Evolutionary conservation across 1,140 invertebrate genomes (phyloP), one percentile per base, ranked within the genome.

Genomic region (Globodera rostochiensis): DNA sequence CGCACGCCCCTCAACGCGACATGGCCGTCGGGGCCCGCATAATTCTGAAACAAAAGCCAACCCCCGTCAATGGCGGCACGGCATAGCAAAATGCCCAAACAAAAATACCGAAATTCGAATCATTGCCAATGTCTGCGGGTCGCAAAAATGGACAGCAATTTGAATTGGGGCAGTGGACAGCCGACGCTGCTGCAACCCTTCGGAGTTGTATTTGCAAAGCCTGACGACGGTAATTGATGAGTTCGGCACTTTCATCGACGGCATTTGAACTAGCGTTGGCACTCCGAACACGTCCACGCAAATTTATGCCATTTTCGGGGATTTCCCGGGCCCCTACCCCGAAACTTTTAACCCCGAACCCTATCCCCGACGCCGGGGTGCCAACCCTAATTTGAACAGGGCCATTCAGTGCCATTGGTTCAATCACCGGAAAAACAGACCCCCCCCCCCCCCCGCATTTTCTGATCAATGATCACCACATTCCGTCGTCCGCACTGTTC

Each of bases 51-150:
- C 36, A 74, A 70, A 7, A 73, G 47, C 9, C 19, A 4, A 25
- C 46, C 9, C 46, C 11, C n/a, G 3, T 49, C 6, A 46, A 46
- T 76, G 74, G 80, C 11, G 7, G 36, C 19, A 78, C 9, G 7
- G 2, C 1, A 82, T 1, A 21, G 1, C 25, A 73, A 49, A 82
- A 60, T 50, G 82, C 86, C 79, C 75, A 80, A 86, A 84, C 36
- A 57, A 73, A 49, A 82, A 79, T 50, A 85, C 85, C 79, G 78
- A 80, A 86, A 84, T 83, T 13, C 86, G 70, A 46, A 87, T 87
- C 82, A 87, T 87, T 46, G 84, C 84, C 46, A 85, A 45, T 11
- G 83, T 87, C 21, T 77, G 60, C 8, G 47, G 15, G 25, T 13
- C 64, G 11, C n/a, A 36, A 21, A 85, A 70, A 9, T 19, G 57